Conservation (phyloP, 2,888 invertebrate species). For the Perizoma affinitatum region DNA sequence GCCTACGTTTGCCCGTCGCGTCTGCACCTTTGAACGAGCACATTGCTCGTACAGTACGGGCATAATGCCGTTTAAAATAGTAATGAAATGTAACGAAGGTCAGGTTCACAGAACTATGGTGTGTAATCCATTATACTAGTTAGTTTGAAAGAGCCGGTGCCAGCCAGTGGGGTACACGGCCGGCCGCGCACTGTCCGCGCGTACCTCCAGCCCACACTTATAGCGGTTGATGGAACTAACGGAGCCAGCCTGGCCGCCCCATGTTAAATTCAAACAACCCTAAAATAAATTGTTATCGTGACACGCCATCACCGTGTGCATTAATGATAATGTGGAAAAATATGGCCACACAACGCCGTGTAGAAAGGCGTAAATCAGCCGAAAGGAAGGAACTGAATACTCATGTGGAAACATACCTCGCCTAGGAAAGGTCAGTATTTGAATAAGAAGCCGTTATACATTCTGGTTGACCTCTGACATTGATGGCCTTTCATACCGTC, state of each 20-base stretch:
- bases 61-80: slow-evolving; percentile 55
- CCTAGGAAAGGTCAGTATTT: slow-evolving; percentile 49
- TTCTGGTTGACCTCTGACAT: slow-evolving; percentile 42
- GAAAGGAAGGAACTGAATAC: slow-evolving; percentile 38
- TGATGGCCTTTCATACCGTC: slow-evolving; percentile 26
- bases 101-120: slow-evolving; percentile 67
- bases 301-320: slow-evolving; percentile 59
- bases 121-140: slow-evolving; percentile 61
- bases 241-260: slow-evolving; percentile 66
- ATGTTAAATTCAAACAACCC: slow-evolving; percentile 72
- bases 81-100: slow-evolving; percentile 53
- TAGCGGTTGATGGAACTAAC: slow-evolving; percentile 62
- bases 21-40: slow-evolving; percentile 64
- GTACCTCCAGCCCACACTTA: slow-evolving; percentile 65
- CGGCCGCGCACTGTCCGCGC: slow-evolving; percentile 78
- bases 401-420: slow-evolving; percentile 33
- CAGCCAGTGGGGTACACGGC: slow-evolving; percentile 75
- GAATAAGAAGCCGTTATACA: slow-evolving; percentile 42
- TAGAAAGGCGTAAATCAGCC: slow-evolving; percentile 45
- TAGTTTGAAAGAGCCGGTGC: slow-evolving; percentile 59
- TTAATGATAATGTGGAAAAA: slow-evolving; percentile 59
- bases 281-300: slow-evolving; percentile 53
- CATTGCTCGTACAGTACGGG: slow-evolving; percentile 72
- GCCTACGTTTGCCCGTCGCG: slow-evolving; percentile 63
- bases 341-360: slow-evolving; percentile 39